Percentiles rank a stretch among this genome's conserved stretches.
Conservation (phyloP, 2,888 invertebrate genomes). For the Agrotis exclamationis region DNA sequence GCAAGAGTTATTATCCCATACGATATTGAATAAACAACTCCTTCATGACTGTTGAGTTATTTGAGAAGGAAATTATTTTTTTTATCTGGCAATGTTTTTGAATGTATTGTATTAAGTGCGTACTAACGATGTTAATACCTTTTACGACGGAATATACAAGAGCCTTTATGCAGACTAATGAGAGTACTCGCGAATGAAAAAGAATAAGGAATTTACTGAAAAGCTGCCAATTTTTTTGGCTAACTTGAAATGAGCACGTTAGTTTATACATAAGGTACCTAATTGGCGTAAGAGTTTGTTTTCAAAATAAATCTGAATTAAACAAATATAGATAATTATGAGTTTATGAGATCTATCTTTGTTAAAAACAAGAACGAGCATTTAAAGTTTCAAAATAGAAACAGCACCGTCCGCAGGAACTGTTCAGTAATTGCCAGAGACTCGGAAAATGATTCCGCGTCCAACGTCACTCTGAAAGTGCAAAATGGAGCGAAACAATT, state of each 20-base stretch:
- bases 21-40: constrained; percentile 68
- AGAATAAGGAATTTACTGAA: constrained; percentile 7
- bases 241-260: background rate
- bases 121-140: constrained; percentile 48
- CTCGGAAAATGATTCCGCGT: constrained; percentile 42
- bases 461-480: constrained; percentile 40
- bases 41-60: constrained; percentile 59
- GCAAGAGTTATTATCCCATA: constrained; percentile 72
- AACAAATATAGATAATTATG: too few relatives aligned
- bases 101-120: constrained; percentile 46
- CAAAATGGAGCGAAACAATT: constrained; percentile 66
- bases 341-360: too few relatives aligned
- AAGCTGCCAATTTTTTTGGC: background rate
- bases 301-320: too few relatives aligned
- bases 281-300: background rate
- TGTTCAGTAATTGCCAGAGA: constrained; percentile 31
- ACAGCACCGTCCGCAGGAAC: constrained; percentile 7
- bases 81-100: constrained; percentile 41
- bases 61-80: constrained; percentile 48
- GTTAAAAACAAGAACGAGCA: constrained; percentile 4
- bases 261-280: background rate
- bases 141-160: constrained; percentile 31
- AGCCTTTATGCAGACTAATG: constrained; percentile 43
- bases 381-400: constrained; percentile 20
- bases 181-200: constrained; percentile 34